Base-by-base conservation (phyloP, 2,113 vertebrate genomes). In the Corythornis vintsioides region DNA sequence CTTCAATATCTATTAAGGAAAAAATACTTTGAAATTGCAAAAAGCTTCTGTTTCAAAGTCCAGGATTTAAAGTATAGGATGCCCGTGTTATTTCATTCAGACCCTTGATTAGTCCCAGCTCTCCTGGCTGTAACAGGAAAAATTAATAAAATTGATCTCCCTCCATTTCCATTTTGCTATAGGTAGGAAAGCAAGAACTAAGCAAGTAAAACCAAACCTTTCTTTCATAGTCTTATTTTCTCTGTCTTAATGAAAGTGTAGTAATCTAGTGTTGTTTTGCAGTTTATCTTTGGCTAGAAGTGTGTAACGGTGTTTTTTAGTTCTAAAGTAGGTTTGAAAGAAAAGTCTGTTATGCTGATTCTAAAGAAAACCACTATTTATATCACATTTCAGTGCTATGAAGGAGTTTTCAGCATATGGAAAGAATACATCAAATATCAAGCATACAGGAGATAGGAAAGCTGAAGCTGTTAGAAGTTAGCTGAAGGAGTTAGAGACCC, bases 381-480 rank as follows among this genome's bases (percentile, higher is more conserved):
- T 53, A 11, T 50, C 16, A 18, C 1, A 0, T 73, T 72, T 45
- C 56, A 70, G 40, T 0, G 0, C 35, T 35, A n/a, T 3, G 43
- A 78, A 52, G 43, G 33, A 48, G 31, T 60, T 64, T 67, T 50
- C 75, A 81, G 15, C 50, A 15, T 28, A 56, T 14, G 17, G 7
- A 21, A 55, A 69, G 33, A 82, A 50, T 1, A 3, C 25, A 40
- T 45, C 24, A 45, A 29, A 48, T 69, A 55, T 40, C 28, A 77
- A 66, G 28, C 13, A 42, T 29, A 9, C 4, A 15, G 21, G 22
- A 78, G 31, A 18, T 29, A 35, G 0, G 9, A 70, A 56, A 56
- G 55, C 40, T 13, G 40, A 24, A 84, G 40, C 22, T 76, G 43
- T 69, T 38, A 38, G 38, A 38, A 38, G 38, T 38, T 38, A 38